Conservation (phyloP, 2,888 invertebrate species). For the Athripsodes cinereus region DNA sequence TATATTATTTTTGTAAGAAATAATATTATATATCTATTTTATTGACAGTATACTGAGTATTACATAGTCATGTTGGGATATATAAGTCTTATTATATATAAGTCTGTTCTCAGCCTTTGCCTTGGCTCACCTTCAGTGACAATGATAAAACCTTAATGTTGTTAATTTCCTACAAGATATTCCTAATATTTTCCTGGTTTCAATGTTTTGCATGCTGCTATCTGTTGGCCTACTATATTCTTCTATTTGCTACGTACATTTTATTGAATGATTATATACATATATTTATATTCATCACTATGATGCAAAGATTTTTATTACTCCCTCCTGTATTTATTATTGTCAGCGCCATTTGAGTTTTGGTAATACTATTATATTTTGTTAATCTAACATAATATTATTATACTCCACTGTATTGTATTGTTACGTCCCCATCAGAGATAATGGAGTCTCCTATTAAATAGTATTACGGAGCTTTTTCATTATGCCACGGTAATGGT, state of each 20-base stretch:
- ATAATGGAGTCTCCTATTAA: background rate
- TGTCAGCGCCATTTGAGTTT: background rate
- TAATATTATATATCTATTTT: too few species aligned
- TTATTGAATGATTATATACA: constrained; percentile 16
- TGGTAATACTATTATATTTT: background rate
- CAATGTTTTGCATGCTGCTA: constrained; percentile 28
- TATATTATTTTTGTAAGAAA: constrained; percentile 18
- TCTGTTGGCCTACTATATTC: constrained; percentile 28
- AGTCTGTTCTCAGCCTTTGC: too few species aligned
- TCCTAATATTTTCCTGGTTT: constrained; percentile 23
- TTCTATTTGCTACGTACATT: constrained; percentile 24
- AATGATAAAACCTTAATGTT: too few species aligned
- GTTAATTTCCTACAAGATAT: too few species aligned
- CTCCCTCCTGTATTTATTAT: background rate
- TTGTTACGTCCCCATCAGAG: background rate
- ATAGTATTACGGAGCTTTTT: constrained; percentile 17
- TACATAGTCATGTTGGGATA: too few species aligned
- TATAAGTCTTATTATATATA: too few species aligned
- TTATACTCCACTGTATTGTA: too few species aligned
- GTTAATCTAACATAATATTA: too few species aligned
- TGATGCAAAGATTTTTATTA: background rate
- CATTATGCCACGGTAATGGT: constrained; percentile 7
- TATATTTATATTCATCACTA: constrained; percentile 1
- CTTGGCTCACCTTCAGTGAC: too few species aligned
- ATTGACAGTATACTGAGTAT: too few species aligned